Evolutionary conservation across 1,140 invertebrate genomes (phyloP).

Genomic region (Bombus ignitus): DNA sequence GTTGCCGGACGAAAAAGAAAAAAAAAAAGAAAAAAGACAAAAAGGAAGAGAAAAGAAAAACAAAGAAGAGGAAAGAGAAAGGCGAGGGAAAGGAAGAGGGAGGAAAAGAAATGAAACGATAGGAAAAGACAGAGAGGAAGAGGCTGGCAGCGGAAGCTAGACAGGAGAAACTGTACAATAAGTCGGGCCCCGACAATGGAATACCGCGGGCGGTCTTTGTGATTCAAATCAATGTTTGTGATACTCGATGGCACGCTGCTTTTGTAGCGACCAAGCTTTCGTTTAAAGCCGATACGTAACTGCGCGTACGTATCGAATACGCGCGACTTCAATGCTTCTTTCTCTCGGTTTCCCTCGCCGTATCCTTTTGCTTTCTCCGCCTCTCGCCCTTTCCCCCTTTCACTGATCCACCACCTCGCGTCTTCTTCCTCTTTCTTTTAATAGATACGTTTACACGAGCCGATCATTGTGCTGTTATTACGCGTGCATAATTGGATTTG

Average conservation of each 20-base stretch:
- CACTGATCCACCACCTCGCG: background rate
- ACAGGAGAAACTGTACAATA: slow-evolving; percentile 72
- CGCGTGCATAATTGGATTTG: slow-evolving; percentile 37
- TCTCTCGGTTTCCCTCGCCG: background rate
- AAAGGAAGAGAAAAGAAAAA: slow-evolving; percentile 33
- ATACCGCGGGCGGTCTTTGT: slow-evolving; percentile 79
- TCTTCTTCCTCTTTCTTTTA: slow-evolving; percentile 16
- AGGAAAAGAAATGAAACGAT: slow-evolving; percentile 30
- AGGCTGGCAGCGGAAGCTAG: slow-evolving; percentile 39
- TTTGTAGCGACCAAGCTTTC: slow-evolving; percentile 69
- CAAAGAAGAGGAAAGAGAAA: slow-evolving; percentile 19
- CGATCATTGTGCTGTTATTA: slow-evolving; percentile 24
- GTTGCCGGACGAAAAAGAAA: slow-evolving; percentile 46
- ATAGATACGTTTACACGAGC: slow-evolving; percentile 4
- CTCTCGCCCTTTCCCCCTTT: background rate
- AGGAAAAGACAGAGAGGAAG: slow-evolving; percentile 47
- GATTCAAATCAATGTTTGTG: slow-evolving; percentile 81
- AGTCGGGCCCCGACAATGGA: slow-evolving; percentile 74
- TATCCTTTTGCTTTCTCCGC: background rate
- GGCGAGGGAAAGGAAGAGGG: slow-evolving; percentile 32
- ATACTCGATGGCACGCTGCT: slow-evolving; percentile 77
- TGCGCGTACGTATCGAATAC: slow-evolving; percentile 34
- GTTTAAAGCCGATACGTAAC: slow-evolving; percentile 48
- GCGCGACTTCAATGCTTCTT: slow-evolving; percentile 27
- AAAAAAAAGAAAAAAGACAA: slow-evolving; percentile 51